phyloP scores from a whole-genome alignment of 2,797 vertebrate genomes.

The Austrolebias charrua region DNA sequence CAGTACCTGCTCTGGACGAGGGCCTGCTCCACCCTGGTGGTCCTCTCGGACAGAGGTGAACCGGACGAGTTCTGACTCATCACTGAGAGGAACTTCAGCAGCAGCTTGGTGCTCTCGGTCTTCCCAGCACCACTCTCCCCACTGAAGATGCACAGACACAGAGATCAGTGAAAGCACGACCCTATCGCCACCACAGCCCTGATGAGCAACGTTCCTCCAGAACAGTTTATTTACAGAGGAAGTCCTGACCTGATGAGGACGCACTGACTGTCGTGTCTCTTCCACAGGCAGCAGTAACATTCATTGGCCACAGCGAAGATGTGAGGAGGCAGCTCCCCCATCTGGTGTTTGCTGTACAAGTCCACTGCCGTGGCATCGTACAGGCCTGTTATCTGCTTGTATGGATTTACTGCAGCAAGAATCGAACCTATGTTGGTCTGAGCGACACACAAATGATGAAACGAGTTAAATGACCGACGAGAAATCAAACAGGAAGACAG shows the following conservation, averaged over 20 bases:
- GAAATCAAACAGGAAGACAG: too few species aligned
- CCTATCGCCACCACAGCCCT: not conserved
- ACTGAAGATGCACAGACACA: constrained; percentile 56
- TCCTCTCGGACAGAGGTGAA: constrained; percentile 78
- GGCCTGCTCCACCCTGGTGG: constrained; percentile 87
- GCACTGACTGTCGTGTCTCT: constrained; percentile 92
- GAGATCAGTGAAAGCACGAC: not conserved
- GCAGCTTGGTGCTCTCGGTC: constrained; percentile 92
- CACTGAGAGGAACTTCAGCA: constrained; percentile 90
- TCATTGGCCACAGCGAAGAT: constrained; percentile 92
- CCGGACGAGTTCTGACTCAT: constrained; percentile 87
- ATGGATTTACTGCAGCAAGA: constrained; percentile 90
- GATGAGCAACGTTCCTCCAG: not conserved
- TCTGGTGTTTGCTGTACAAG: constrained; percentile 86
- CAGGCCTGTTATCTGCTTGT: constrained; percentile 85
- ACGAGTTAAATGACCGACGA: not conserved
- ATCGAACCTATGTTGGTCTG: constrained; percentile 94
- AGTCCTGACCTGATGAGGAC: constrained; percentile 89
- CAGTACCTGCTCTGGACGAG: constrained; percentile 90
- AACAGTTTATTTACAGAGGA: not conserved
- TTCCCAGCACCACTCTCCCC: constrained; percentile 94
- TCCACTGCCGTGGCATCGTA: constrained; percentile 83
- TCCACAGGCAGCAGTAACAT: constrained; percentile 95
- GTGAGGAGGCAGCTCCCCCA: constrained; percentile 92
- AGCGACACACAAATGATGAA: constrained; percentile 9